Conservation (phyloP, 2,888 invertebrate species). For the Lamproptera curius region DNA sequence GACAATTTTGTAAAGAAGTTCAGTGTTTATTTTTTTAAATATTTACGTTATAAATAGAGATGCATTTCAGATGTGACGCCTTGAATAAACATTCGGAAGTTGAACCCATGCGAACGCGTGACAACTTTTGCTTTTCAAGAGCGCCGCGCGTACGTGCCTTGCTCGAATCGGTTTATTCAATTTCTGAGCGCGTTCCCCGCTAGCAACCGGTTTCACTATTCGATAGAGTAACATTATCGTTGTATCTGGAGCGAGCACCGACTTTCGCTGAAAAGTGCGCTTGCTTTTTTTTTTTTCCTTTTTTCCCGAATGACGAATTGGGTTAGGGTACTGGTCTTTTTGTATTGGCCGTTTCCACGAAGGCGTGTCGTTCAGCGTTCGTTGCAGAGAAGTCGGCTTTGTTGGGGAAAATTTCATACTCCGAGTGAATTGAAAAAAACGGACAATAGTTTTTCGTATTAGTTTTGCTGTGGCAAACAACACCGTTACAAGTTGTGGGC, state of each 20-base stretch:
- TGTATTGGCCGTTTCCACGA: too few species aligned
- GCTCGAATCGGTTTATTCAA: conserved; percentile 31
- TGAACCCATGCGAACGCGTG: conserved; percentile 15
- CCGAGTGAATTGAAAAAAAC: too few species aligned
- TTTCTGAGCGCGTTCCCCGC: conserved; percentile 47
- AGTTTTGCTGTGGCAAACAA: too few species aligned
- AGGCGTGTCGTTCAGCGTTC: conserved; percentile 19
- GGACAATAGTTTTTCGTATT: too few species aligned
- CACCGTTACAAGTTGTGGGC: too few species aligned
- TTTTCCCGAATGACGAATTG: conserved; percentile 29
- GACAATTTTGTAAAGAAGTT: too few species aligned
- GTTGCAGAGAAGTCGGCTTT: conserved; percentile 15
- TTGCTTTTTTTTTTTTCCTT: conserved; percentile 31
- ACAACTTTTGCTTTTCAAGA: conserved; percentile 24
- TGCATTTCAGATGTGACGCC: too few species aligned
- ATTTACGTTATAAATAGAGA: too few species aligned
- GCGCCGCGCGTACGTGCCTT: conserved; percentile 31
- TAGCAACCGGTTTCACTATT: conserved; percentile 59
- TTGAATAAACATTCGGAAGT: conserved; percentile 18
- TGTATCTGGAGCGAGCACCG: conserved; percentile 49
- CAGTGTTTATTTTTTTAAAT: too few species aligned
- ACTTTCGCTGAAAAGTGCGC: conserved; percentile 51
- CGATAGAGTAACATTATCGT: conserved; percentile 53
- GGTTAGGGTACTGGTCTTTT: conserved; percentile 19
- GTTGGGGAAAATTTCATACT: too few species aligned